Base-by-base conservation (phyloP, 2,888 invertebrate species). In the Noctua janthe region DNA sequence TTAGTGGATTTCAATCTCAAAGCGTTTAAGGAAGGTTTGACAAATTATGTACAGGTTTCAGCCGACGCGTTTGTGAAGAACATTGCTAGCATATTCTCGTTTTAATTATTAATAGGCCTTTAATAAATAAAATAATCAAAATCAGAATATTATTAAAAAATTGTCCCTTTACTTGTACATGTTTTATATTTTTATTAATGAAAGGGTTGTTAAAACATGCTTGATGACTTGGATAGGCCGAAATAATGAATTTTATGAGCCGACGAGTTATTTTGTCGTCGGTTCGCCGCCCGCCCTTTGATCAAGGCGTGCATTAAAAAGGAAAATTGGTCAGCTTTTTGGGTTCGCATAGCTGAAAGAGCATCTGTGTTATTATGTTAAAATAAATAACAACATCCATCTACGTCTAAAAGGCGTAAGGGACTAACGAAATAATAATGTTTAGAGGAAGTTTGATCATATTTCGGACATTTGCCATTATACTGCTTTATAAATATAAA, bases 321-420 rank as follows among this genome's bases (percentile, higher is more conserved):
- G 95, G 95, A 94, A 94, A 95, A 95, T 95, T 95, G 94, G 95
- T 93, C 92, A 93, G 93, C 92, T 94, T 95, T 95, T 93, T 89
- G 91, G 91, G 91, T 88, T 89, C 87, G 85, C 91, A 91, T 90
- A 91, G 91, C 89, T 93, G 92, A 91, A 89, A 91, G 92, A 90
- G 90, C 91, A 91, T 91, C 87, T 85, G 74, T 86, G 81, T 85
- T 88, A 88, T 86, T 80, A 86, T 80, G 83, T 83, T 83, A 88
- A 85, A 83, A 87, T 88, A 81, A 85, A 82, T 82, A 84, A 80
- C 81, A 81, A 71, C 67, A 80, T 70, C 76, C 74, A 83, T 86
- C 71, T 73, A 77, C 43, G 76, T 83, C 79, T 54, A 71, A 84
- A 83, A 84, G 47, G 82, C 73, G 75, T 82, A 70, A 81, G 43